A percentile compares a stretch with the other conserved stretches of the same genome.
Conservation (phyloP, 2,888 invertebrate genomes). For the Dascillus cervinus region DNA sequence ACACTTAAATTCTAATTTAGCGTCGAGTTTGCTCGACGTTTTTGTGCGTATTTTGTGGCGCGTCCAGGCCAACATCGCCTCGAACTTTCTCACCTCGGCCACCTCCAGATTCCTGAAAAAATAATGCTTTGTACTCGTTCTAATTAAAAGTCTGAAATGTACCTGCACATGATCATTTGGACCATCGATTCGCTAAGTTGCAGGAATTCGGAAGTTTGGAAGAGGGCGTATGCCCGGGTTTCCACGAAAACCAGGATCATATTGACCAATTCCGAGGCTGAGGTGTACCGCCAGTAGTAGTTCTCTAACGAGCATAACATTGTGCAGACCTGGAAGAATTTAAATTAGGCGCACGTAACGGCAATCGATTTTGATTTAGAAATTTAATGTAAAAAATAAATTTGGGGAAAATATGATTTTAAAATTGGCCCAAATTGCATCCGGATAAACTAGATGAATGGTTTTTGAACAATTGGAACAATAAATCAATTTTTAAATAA, state of each 20-base stretch:
- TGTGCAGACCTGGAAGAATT: slow-evolving; percentile 61
- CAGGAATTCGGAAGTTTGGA: slow-evolving; percentile 76
- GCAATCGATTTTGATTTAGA: not conserved
- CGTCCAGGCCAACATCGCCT: slow-evolving; percentile 89
- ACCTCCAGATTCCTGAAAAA: slow-evolving; percentile 72
- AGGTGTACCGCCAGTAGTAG: slow-evolving; percentile 92
- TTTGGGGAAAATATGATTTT: too few relatives aligned
- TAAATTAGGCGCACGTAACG: not conserved
- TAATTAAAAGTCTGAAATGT: slow-evolving; percentile 12
- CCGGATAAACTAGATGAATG: too few relatives aligned
- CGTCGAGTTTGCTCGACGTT: slow-evolving; percentile 73
- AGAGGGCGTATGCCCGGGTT: slow-evolving; percentile 76
- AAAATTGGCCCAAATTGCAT: too few relatives aligned
- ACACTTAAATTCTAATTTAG: slow-evolving; percentile 83
- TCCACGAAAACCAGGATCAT: slow-evolving; percentile 90
- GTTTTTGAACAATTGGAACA: too few relatives aligned
- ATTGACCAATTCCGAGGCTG: slow-evolving; percentile 87
- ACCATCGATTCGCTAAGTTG: slow-evolving; percentile 91
- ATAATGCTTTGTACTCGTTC: not conserved
- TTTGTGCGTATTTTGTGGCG: slow-evolving; percentile 74
- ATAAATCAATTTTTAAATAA: too few relatives aligned
- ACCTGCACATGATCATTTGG: slow-evolving; percentile 80
- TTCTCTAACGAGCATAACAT: slow-evolving; percentile 90
- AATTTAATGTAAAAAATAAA: too few relatives aligned
- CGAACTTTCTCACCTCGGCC: slow-evolving; percentile 83